These are phyloP conservation scores for Eidolon dupreanum DNA, from an alignment of 2,797 vertebrate genomes.

Conservation along the genomic window DNA sequence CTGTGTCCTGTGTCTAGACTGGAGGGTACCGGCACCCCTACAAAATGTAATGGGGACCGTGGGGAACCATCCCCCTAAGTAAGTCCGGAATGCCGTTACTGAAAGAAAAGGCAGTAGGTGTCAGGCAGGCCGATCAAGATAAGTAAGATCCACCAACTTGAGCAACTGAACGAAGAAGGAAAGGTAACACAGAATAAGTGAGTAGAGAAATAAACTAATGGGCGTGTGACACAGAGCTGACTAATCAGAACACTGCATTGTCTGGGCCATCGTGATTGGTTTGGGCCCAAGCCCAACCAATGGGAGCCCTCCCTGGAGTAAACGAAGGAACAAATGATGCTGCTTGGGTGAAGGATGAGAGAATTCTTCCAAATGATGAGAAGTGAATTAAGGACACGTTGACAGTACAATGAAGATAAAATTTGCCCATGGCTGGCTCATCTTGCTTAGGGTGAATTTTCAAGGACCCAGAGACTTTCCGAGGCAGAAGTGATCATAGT, in stretches of 20 bases:
- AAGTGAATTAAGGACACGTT: neutral
- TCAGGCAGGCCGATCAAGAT: neutral
- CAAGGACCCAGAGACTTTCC: neutral
- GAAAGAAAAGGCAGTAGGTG: neutral
- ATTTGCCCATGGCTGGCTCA: neutral
- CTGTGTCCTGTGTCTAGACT: neutral
- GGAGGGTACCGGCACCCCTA: neutral
- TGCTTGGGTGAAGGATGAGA: neutral
- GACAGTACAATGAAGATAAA: neutral
- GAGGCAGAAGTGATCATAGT: neutral
- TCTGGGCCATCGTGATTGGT: neutral
- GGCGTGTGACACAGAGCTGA: neutral
- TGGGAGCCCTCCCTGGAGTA: neutral
- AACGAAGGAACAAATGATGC: neutral
- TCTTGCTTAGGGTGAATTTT: neutral
- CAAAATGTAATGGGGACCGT: neutral
- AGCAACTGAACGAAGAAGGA: neutral
- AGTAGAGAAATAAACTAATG: neutral
- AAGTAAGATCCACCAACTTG: neutral
- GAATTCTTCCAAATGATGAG: neutral
- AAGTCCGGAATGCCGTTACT: neutral
- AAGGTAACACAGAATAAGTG: neutral
- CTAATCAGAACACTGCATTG: neutral
- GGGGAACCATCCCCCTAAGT: neutral
- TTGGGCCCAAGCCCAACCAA: neutral